These are phyloP conservation scores for Phasia obesa DNA, from an alignment of 2,888 invertebrate genomes.

Conservation along the genomic window DNA sequence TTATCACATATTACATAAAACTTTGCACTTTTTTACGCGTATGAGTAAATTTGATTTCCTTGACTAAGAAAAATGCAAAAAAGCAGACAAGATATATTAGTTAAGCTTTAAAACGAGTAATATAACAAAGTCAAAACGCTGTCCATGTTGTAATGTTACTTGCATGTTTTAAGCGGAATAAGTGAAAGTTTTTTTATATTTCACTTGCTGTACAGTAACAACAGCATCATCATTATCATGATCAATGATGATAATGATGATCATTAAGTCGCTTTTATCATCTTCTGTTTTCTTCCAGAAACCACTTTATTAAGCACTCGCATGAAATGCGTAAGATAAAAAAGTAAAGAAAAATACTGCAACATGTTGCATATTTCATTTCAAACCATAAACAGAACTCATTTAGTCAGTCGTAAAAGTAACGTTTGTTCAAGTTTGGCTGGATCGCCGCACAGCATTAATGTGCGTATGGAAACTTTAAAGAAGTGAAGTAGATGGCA, in stretches of 20 bases:
- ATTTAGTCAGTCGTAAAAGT: background rate
- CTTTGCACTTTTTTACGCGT: too few species aligned
- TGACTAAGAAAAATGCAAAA: constrained; percentile 11
- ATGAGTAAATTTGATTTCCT: constrained; percentile 4
- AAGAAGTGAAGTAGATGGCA: too few species aligned
- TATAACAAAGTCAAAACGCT: constrained; percentile 3
- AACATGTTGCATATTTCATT: constrained; percentile 34
- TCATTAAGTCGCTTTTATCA: constrained; percentile 20
- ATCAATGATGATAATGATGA: constrained; percentile 19
- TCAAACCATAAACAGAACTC: constrained; percentile 4
- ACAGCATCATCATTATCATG: constrained; percentile 9
- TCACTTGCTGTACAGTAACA: constrained; percentile 57
- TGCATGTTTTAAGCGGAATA: constrained; percentile 47
- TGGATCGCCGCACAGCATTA: too few species aligned
- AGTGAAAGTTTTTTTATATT: constrained; percentile 66
- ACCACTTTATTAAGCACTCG: constrained; percentile 2
- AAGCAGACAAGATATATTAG: constrained; percentile 20
- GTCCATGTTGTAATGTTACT: constrained; percentile 47
- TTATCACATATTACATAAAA: too few species aligned
- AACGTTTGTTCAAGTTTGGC: background rate
- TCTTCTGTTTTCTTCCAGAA: constrained; percentile 1
- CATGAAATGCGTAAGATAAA: constrained; percentile 20
- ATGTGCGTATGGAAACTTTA: too few species aligned
- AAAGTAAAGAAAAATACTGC: constrained; percentile 19
- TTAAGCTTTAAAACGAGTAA: constrained; percentile 19